Evolutionary conservation across 2,888 invertebrate species (phyloP), one percentile per base, ranked within the genome.

Genomic region (Andrena fulva): DNA sequence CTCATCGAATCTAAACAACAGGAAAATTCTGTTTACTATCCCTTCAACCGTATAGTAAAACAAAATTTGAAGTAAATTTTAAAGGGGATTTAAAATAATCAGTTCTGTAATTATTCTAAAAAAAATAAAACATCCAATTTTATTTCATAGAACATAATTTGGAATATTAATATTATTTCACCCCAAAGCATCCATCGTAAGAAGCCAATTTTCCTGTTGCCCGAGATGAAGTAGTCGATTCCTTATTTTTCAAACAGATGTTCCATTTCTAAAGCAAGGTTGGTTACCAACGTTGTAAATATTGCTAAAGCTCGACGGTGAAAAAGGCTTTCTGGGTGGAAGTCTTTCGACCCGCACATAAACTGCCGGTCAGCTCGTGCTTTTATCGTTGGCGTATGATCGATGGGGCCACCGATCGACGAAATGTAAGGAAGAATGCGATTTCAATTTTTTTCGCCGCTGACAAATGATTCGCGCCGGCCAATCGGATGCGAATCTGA

Each of bases 381-480:
- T 64, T 76, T 77, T 80, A 88, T 85, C 82, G 82, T 64, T 74
- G 64, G 48, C 70, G 77, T 67, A 88, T 88, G 88, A 88, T 88
- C 87, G 88, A 88, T 87, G 88, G 72, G 73, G 62, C 60, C 50
- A 35, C 69, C 80, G 87, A 88, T 87, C 82, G 63, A 73, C 79
- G 80, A 82, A 85, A 85, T 73, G 76, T 82, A 87, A 88, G 85
- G 84, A 87, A 88, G 85, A 87, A 88, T 80, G 88, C 70, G 80
- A 81, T 87, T 79, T 85, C 82, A 76, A 85, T 77, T 77, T 85
- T 87, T 87, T 82, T 76, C 68, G 50, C 63, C 72, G 48, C 80
- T 88, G 88, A 88, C 88, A 88, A 88, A 88, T 88, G 88, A 88
- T 85, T 85, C 88, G 70, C 78, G 66, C 74, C 59, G 74, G 56